A percentile compares a stretch with the other conserved stretches of the same genome.
These are phyloP conservation scores for Odontothrips loti DNA, from an alignment of 2,888 invertebrate genomes.

Conservation along the genomic window DNA sequence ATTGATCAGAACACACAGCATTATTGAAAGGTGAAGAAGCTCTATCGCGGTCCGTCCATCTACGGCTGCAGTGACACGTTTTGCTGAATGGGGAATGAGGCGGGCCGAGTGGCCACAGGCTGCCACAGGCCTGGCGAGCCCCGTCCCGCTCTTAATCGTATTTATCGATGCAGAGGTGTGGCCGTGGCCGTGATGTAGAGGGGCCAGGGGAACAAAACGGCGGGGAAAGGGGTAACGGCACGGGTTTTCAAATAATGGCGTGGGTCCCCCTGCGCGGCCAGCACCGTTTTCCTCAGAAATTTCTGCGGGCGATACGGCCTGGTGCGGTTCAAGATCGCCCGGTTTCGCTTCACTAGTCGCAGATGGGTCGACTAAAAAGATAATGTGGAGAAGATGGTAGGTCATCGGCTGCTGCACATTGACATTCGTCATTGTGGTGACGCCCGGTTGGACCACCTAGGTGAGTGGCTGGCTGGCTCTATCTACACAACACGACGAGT, in stretches of 20 bases:
- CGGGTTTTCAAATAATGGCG: not conserved
- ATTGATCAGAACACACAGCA: not conserved
- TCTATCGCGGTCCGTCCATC: not conserved
- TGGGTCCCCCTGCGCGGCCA: no score
- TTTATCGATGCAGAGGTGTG: not conserved
- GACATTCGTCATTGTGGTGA: slow-evolving; percentile 3
- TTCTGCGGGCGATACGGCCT: no score
- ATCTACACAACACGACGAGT: slow-evolving; percentile 18
- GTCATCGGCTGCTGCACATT: not conserved
- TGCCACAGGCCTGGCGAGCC: not conserved
- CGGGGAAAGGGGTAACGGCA: not conserved
- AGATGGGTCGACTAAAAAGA: no score
- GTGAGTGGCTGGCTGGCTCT: not conserved
- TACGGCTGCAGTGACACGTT: slow-evolving; percentile 6
- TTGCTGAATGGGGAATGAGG: slow-evolving; percentile 11
- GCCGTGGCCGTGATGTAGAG: not conserved
- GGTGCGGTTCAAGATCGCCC: no score
- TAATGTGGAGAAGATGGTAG: no score
- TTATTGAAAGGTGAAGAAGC: not conserved
- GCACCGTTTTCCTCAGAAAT: no score
- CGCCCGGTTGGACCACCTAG: slow-evolving; percentile 13
- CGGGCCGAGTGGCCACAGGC: not conserved
- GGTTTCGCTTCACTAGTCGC: no score
- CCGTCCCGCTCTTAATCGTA: not conserved
- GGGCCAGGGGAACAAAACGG: not conserved